Evolutionary conservation across 1,140 invertebrate species (phyloP).

Genomic region (Brachionus asplanchnoidis): DNA sequence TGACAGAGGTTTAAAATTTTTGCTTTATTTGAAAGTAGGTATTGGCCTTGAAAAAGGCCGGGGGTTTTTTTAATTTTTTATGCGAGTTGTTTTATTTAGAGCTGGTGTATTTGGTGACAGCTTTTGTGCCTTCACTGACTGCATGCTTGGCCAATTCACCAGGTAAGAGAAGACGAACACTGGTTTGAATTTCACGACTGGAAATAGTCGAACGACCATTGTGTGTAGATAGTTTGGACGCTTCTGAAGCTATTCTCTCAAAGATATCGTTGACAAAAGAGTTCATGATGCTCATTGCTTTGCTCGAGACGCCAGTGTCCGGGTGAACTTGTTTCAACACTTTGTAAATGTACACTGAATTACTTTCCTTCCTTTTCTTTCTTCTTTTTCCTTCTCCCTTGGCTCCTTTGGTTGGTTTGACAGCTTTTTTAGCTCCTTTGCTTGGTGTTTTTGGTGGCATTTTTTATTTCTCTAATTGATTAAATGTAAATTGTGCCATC

Average conservation of each 20-base stretch:
- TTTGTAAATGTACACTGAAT: constrained; percentile 48
- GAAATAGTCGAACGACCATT: constrained; percentile 65
- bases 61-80: background rate
- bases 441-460: constrained; percentile 38
- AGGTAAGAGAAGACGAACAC: constrained; percentile 62
- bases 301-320: constrained; percentile 59
- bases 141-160: constrained; percentile 65
- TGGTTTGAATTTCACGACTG: constrained; percentile 64
- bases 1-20: no score
- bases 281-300: constrained; percentile 66
- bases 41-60: constrained; percentile 41
- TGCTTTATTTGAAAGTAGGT: background rate
- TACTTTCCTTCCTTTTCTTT: constrained; percentile 42
- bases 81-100: constrained; percentile 49
- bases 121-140: constrained; percentile 62
- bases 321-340: constrained; percentile 59
- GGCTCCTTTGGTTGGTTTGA: constrained; percentile 5
- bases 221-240: constrained; percentile 67
- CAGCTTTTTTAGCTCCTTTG: background rate
- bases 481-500: background rate
- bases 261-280: constrained; percentile 67
- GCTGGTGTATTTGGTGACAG: constrained; percentile 61
- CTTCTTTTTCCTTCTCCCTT: background rate
- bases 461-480: background rate
- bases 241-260: constrained; percentile 65